phyloP scores from a whole-genome alignment of 2,888 invertebrate species.

The Parelbella ahira region DNA sequence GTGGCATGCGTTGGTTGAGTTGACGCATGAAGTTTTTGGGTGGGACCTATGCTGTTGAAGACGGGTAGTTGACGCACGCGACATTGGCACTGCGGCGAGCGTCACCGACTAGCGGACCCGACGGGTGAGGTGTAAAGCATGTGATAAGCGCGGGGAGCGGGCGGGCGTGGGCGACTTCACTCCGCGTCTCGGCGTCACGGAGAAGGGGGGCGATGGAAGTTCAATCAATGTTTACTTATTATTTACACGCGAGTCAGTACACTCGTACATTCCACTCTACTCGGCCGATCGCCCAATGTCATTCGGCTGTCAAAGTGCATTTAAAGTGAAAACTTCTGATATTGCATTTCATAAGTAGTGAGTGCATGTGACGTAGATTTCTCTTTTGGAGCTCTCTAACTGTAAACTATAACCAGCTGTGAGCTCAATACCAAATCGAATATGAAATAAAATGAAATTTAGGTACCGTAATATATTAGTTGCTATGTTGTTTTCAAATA shows the following conservation, averaged over 20 bases:
- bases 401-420: slow-evolving; percentile 52
- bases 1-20: slow-evolving; percentile 44
- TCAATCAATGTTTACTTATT: slow-evolving; percentile 66
- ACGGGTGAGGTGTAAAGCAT: slow-evolving; percentile 42
- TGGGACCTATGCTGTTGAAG: slow-evolving; percentile 40
- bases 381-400: slow-evolving; percentile 34
- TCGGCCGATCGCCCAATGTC: slow-evolving; percentile 45
- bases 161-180: slow-evolving; percentile 45
- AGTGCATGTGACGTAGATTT: slow-evolving; percentile 49
- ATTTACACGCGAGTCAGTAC: slow-evolving; percentile 67
- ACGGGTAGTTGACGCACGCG: slow-evolving; percentile 53
- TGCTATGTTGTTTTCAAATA: slow-evolving; percentile 27
- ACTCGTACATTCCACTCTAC: slow-evolving; percentile 70
- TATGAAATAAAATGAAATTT: slow-evolving; percentile 79
- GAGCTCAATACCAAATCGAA: slow-evolving; percentile 49
- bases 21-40: slow-evolving; percentile 50
- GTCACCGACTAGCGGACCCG: slow-evolving; percentile 33
- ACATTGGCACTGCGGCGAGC: slow-evolving; percentile 49
- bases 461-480: slow-evolving; percentile 43
- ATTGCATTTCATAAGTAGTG: slow-evolving; percentile 55
- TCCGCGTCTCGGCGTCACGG: slow-evolving; percentile 51
- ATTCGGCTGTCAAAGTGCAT: slow-evolving; percentile 59
- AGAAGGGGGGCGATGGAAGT: slow-evolving; percentile 56
- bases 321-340: slow-evolving; percentile 57
- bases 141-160: slow-evolving; percentile 40